These are phyloP conservation scores for Himantopus leucocephalus DNA, from an alignment of 2,113 vertebrate species.

Conservation along the genomic window DNA sequence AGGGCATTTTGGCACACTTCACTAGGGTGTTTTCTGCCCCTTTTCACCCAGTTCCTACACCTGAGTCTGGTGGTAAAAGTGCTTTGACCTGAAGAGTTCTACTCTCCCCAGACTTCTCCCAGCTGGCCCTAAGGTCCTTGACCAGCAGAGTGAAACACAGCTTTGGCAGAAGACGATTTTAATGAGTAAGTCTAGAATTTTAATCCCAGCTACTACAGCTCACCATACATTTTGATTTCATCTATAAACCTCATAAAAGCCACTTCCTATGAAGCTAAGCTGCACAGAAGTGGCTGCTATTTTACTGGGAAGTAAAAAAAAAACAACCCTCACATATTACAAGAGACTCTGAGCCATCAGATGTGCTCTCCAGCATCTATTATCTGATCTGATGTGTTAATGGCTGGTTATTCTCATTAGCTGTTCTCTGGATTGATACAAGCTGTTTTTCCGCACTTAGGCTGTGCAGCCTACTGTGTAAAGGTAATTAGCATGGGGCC, in stretches of 20 bases:
- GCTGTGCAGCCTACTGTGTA: neutral
- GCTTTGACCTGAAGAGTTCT: neutral
- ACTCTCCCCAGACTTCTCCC: neutral
- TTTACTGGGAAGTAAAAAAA: neutral
- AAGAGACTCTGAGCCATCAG: neutral
- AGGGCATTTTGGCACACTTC: neutral
- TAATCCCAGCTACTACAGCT: neutral
- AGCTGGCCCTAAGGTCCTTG: neutral
- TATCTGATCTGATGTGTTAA: conserved; percentile 12
- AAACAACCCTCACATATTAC: neutral
- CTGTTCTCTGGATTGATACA: neutral
- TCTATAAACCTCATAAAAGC: neutral
- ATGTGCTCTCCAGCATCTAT: conserved; percentile 9
- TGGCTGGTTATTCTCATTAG: conserved; percentile 18
- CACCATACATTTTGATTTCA: neutral
- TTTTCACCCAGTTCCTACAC: neutral
- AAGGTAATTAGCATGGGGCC: neutral
- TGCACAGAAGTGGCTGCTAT: neutral
- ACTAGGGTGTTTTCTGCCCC: neutral
- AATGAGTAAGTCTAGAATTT: neutral
- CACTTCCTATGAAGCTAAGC: neutral
- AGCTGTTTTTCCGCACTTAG: neutral
- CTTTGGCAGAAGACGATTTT: neutral
- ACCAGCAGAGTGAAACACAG: neutral
- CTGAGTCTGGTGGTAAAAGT: neutral